Base-by-base conservation (phyloP, 2,888 invertebrate genomes). In the Eupithecia subfuscata region DNA sequence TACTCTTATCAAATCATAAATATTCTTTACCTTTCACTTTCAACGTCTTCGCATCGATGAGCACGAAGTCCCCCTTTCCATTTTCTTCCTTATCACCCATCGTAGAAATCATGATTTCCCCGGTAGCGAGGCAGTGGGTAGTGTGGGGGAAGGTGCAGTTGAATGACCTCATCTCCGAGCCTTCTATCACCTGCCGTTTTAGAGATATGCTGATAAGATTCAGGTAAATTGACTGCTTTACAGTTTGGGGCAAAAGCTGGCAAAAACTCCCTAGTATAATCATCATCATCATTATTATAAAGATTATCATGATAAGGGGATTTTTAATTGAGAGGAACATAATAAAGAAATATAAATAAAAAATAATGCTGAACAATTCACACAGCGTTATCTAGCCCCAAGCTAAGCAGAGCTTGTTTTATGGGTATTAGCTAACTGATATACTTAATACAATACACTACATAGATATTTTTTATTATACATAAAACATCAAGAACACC, bases 41-140 rank as follows among this genome's bases (percentile, higher is more conserved):
- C 86, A 98, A 97, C 74, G 96, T 97, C 84, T 97, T 96, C 25
- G 97, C 96, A 92, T 99, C 98, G 82, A 99, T 95, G 79, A 98
- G 95, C 72, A 99, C 93, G 87, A 98, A 99, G 81, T 98, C 98
- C 63, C 98, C 98, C 90, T 97, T 97, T 22, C 96, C 97, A 84
- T 98, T 96, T 73, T 97, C 98, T n/a, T 97, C 93, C 45, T 95
- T 96, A 92, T 98, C 98, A 18, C 99, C 99, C 97, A 99, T 96
- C 16, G 97, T 97, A 9, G 99, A 99, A 85, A 99, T 98, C 97
- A 99, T 98, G 79, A 99, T 97, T 86, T 99, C 97, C 0, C 99
- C 99, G 82, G 96, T 96, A 25, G 98, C 97, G 80, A 99, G 95
- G 90, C 99, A 99, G 91, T 99, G 99, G 5, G 98, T 95, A 1